Percentiles rank a stretch among this genome's conserved stretches.
phyloP scores from a whole-genome alignment of 2,888 invertebrate species.

The Lasiommata megera region DNA sequence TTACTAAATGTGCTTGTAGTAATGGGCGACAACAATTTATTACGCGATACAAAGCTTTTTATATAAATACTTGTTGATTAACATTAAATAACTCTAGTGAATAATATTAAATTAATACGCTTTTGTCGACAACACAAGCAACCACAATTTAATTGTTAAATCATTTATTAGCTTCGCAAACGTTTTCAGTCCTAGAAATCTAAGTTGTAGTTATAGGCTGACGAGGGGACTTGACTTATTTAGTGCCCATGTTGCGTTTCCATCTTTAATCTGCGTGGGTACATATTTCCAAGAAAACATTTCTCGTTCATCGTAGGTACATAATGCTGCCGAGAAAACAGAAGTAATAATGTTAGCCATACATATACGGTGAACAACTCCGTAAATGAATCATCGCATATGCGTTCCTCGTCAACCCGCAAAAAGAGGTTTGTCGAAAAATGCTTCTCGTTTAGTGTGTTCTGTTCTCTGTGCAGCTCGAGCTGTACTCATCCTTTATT shows the following conservation, averaged over 20 bases:
- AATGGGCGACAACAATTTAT: too few species aligned
- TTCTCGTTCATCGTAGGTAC: constrained; percentile 73
- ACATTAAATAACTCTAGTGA: too few species aligned
- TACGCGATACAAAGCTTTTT: too few species aligned
- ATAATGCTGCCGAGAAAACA: constrained; percentile 77
- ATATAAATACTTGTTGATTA: too few species aligned
- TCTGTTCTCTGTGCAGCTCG: constrained; percentile 49
- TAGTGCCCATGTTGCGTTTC: constrained; percentile 76
- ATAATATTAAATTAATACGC: too few species aligned
- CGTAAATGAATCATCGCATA: constrained; percentile 80
- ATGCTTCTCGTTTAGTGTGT: constrained; percentile 68
- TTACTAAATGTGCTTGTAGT: too few species aligned
- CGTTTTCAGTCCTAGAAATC: constrained; percentile 33
- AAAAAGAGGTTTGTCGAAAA: constrained; percentile 80
- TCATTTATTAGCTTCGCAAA: not conserved
- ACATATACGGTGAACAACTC: constrained; percentile 73
- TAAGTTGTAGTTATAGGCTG: constrained; percentile 55
- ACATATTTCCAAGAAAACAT: constrained; percentile 78
- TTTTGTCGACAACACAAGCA: not conserved
- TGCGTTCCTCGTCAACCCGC: constrained; percentile 72
- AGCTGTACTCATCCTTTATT: constrained; percentile 77
- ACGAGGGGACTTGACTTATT: constrained; percentile 72
- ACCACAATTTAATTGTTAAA: not conserved
- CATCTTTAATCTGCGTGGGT: constrained; percentile 79
- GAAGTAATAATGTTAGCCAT: constrained; percentile 77